Conservation (phyloP, 2,797 vertebrate genomes). For the Spatula versicolor region DNA sequence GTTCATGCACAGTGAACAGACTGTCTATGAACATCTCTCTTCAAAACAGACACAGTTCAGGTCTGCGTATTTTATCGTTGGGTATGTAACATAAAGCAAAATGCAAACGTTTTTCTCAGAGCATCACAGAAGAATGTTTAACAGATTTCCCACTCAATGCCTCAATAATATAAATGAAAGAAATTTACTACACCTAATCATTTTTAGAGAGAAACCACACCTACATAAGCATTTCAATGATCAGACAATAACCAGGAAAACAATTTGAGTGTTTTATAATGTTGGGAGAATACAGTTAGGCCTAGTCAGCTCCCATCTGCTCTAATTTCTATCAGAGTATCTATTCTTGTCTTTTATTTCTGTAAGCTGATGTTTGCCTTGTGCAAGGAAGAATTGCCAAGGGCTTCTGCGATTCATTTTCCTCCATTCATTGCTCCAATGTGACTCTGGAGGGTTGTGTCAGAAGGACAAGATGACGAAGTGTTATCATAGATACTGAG, state of each 20-base stretch:
- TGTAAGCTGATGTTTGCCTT: not conserved
- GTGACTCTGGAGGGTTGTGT: not conserved
- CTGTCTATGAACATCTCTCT: not conserved
- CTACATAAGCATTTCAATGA: not conserved
- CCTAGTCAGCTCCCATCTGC: not conserved
- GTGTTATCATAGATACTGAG: not conserved
- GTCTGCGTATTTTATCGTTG: not conserved
- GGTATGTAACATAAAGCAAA: not conserved
- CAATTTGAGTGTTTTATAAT: not conserved
- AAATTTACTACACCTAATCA: not conserved
- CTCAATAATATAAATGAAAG: not conserved
- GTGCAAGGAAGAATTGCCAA: not conserved
- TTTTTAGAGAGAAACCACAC: not conserved
- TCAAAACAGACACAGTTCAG: not conserved
- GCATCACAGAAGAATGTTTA: not conserved
- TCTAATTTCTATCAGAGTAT: not conserved
- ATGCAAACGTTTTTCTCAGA: not conserved
- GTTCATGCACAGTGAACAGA: not conserved
- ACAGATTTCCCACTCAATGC: not conserved
- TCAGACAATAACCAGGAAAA: not conserved
- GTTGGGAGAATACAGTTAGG: not conserved
- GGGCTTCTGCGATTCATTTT: not conserved
- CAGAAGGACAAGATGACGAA: not conserved
- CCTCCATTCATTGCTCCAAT: not conserved
- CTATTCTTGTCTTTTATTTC: not conserved